Conservation (phyloP, 2,113 vertebrate species). For the Phocoena phocoena region DNA sequence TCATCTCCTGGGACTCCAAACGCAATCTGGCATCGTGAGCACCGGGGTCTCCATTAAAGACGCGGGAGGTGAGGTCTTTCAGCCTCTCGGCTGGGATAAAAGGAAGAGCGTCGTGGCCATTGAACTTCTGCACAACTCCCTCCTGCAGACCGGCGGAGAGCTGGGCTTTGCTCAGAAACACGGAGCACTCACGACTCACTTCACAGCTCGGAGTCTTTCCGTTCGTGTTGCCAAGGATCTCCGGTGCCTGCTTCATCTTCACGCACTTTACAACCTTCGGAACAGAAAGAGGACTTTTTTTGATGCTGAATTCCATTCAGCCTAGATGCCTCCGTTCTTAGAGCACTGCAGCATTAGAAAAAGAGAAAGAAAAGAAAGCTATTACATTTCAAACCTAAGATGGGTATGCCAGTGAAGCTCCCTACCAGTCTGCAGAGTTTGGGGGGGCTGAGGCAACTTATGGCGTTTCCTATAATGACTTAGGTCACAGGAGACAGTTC, state of each 20-base stretch:
- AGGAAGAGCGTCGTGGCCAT: conserved; percentile 88
- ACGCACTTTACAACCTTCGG: conserved; percentile 88
- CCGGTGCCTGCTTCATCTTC: conserved; percentile 96
- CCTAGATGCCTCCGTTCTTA: conserved; percentile 85
- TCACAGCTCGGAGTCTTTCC: conserved; percentile 89
- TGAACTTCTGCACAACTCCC: conserved; percentile 91
- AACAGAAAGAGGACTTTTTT: conserved; percentile 89
- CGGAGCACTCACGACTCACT: conserved; percentile 89
- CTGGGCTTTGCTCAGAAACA: conserved; percentile 93
- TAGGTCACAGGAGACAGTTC: neutral
- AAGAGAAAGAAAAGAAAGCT: conserved; percentile 5
- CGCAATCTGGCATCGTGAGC: conserved; percentile 88
- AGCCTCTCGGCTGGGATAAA: conserved; percentile 90
- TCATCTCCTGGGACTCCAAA: conserved; percentile 87
- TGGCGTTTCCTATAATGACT: neutral
- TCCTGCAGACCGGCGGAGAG: conserved; percentile 92
- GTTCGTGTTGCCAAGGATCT: conserved; percentile 86
- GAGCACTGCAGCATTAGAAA: conserved; percentile 73
- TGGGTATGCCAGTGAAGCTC: neutral
- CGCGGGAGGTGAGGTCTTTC: conserved; percentile 94
- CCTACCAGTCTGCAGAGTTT: no score
- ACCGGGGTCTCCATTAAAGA: conserved; percentile 93
- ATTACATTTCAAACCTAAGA: neutral
- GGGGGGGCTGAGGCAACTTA: neutral
- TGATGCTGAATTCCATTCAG: conserved; percentile 87